Evolutionary conservation across 2,113 vertebrate species (phyloP).

Genomic region (Chionomys nivalis): DNA sequence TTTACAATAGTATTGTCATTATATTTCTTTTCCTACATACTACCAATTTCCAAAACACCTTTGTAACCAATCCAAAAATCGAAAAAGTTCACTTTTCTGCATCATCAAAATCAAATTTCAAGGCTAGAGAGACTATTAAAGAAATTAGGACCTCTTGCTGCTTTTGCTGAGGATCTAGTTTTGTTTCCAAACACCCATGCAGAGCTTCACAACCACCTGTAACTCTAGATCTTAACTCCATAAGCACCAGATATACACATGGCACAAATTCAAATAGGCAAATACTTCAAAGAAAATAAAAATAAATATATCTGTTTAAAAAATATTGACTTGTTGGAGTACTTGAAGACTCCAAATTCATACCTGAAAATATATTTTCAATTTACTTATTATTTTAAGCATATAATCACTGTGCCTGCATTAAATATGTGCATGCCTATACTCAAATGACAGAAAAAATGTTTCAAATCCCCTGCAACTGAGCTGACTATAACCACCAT

Average conservation of each 20-base stretch:
- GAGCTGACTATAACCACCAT: background rate
- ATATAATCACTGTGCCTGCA: background rate
- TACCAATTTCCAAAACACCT: background rate
- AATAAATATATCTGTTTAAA: background rate
- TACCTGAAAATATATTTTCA: background rate
- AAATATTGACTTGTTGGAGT: background rate
- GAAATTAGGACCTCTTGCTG: background rate
- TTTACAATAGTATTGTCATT: background rate
- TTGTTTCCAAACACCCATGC: background rate
- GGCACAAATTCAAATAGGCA: background rate
- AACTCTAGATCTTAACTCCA: background rate
- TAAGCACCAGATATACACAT: background rate
- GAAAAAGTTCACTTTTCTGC: background rate
- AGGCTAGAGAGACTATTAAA: background rate
- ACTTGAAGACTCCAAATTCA: background rate
- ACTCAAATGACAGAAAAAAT: background rate
- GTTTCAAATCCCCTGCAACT: background rate
- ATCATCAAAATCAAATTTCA: background rate
- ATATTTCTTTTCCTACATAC: background rate
- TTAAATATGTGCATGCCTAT: background rate
- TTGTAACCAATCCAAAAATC: background rate
- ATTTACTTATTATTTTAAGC: background rate
- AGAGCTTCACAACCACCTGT: background rate
- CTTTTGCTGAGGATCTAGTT: background rate
- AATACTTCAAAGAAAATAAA: background rate